Evolutionary conservation across 2,113 vertebrate genomes (phyloP).

Genomic region (Amia ocellicauda): DNA sequence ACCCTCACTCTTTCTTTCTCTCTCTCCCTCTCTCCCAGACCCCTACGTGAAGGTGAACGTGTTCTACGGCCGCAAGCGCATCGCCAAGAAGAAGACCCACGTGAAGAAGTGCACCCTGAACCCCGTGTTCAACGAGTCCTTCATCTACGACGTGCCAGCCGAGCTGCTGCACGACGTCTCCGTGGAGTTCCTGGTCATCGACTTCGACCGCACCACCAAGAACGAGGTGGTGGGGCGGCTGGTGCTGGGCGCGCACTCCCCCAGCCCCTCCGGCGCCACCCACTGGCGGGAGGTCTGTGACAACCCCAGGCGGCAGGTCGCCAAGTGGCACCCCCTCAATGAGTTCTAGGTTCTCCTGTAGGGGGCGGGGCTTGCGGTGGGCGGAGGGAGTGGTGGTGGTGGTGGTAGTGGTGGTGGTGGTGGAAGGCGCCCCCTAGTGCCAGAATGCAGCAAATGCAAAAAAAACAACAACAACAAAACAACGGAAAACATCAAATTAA

Average conservation of each 20-base stretch:
- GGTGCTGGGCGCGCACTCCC: slow-evolving; percentile 80
- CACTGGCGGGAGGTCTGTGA: slow-evolving; percentile 91
- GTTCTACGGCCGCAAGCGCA: slow-evolving; percentile 91
- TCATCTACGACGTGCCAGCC: slow-evolving; percentile 87
- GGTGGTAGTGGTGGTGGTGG: neutral
- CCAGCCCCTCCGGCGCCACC: slow-evolving; percentile 63
- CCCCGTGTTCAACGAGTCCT: slow-evolving; percentile 94
- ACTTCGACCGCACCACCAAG: slow-evolving; percentile 95
- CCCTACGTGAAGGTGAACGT: slow-evolving; percentile 97
- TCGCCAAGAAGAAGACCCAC: slow-evolving; percentile 96
- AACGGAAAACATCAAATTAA: no score
- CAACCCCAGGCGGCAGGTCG: slow-evolving; percentile 78
- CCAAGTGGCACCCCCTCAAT: slow-evolving; percentile 92
- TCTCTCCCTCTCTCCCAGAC: slow-evolving; percentile 58
- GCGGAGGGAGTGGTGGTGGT: neutral
- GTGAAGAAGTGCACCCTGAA: slow-evolving; percentile 97
- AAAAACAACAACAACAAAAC: no score
- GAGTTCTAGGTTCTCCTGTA: slow-evolving; percentile 50
- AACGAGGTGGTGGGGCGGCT: slow-evolving; percentile 88
- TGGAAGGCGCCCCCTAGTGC: neutral
- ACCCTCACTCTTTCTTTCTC: neutral
- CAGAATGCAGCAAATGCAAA: no score
- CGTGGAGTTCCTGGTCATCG: slow-evolving; percentile 91
- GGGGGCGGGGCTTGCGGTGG: neutral
- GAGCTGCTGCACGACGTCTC: slow-evolving; percentile 89